Base-by-base conservation (phyloP, 2,797 vertebrate genomes). In the Lacerta bilineata region DNA sequence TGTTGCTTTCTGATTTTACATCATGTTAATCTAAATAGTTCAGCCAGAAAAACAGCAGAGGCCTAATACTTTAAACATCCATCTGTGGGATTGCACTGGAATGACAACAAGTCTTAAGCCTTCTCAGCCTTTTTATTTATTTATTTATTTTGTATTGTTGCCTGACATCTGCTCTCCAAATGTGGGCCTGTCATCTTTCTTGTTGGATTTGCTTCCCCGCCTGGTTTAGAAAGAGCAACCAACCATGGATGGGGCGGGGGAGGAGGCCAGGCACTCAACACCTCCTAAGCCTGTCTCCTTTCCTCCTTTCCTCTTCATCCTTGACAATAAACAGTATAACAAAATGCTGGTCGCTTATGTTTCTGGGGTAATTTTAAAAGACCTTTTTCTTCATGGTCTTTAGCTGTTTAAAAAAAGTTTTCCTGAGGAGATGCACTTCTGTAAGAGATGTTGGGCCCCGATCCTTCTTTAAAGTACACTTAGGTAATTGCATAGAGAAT, bases 131-230 rank as follows among this genome's bases (percentile, higher is more conserved):
- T 84, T 59, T 23, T 79, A 59, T 84, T 55, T 33, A 18, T 59
- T 23, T 79, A 36, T 33, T 15, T 25, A 23, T 64, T 36, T 11
- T 11, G 17, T 15, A 46, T 41, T 33, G 8, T 55, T 76, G 41
- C 78, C 59, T 76, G 83, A 88, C 89, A 90, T 90, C 86, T 88
- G 86, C 66, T 81, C 36, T 88, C 86, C 89, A 90, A 88, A 90
- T 90, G 89, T 85, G 83, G 66, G 76, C 80, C 66, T 89, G 76
- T 29, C 86, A 20, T 85, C 69, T 72, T 87, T 90, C 83, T 80
- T 77, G 78, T 81, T 83, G 59, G 25, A 29, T 88, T 90, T 77
- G 66, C 71, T 59, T 82, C 82, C 77, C 43, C 46, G 74, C 27
- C 59, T 68, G 69, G 46, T 77, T 90, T 85, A 41, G 77, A 75